These are phyloP conservation scores for Musca domestica DNA, from an alignment of 1,140 invertebrate genomes.

Conservation along the genomic window DNA sequence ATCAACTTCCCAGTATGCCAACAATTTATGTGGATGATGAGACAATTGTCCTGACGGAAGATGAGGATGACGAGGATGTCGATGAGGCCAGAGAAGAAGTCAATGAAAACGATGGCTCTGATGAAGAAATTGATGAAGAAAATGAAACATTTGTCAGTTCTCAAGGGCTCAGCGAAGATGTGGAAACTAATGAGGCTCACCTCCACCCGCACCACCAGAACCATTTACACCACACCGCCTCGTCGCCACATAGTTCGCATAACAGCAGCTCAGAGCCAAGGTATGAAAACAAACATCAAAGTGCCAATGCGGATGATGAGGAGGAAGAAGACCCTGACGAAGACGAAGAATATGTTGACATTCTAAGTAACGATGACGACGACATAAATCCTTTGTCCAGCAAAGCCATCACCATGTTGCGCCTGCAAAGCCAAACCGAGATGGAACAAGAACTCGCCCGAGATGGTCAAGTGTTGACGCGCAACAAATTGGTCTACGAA, in stretches of 20 bases:
- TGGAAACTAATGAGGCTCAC: slow-evolving; percentile 26
- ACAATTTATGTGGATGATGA: slow-evolving; percentile 45
- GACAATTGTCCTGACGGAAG: slow-evolving; percentile 53
- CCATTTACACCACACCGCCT: neutral
- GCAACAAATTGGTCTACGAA: slow-evolving; percentile 46
- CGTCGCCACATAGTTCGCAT: too few species aligned
- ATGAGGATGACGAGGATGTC: slow-evolving; percentile 33
- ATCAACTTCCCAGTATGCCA: slow-evolving; percentile 18
- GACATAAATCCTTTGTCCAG: slow-evolving; percentile 26
- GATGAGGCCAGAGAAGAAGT: slow-evolving; percentile 1
- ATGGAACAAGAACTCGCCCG: slow-evolving; percentile 26
- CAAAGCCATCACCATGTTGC: slow-evolving; percentile 18
- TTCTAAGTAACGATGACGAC: slow-evolving; percentile 38
- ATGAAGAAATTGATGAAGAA: slow-evolving; percentile 39
- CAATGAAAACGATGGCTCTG: neutral
- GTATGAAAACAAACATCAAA: neutral
- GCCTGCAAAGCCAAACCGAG: slow-evolving; percentile 28
- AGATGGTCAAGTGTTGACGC: slow-evolving; percentile 33
- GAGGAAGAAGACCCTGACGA: slow-evolving; percentile 24
- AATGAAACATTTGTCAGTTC: slow-evolving; percentile 53
- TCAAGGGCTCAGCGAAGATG: slow-evolving; percentile 47
- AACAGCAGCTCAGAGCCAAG: neutral
- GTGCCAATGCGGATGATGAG: neutral
- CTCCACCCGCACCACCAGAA: neutral
- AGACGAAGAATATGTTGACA: slow-evolving; percentile 41